Evolutionary conservation across 1,140 invertebrate genomes (phyloP), one percentile per base, ranked within the genome.

Genomic region (Trachelipus rathkii): DNA sequence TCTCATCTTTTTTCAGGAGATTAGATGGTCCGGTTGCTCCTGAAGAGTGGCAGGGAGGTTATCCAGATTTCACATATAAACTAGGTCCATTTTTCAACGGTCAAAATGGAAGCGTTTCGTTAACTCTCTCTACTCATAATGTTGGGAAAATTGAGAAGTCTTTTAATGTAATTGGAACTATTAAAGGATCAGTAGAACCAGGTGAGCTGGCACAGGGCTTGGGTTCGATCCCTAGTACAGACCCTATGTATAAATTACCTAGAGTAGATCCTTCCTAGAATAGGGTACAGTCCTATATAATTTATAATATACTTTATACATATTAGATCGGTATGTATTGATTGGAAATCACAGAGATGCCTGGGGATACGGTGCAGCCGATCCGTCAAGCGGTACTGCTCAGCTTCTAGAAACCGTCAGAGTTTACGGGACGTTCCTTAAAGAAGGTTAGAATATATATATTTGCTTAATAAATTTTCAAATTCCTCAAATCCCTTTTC

Each of bases 311-410:
- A 13, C 21, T 11, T 11, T 23, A 10, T 23, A 71, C 69, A 0
- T 23, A 23, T 19, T 66, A 79, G 78, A 80, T 24, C 73, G 79
- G 6, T 89, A 88, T 81, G 85, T 89, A 15, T 82, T 90, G 23
- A 79, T 90, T 11, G 89, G 89, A 4, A 88, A 88, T 78, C 89
- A 90, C 78, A 84, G 88, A 72, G 89, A 90, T 84, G 86, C 89
- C 33, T 89, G 88, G 88, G 85, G 85, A 9, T 88, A 85, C 79
- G 88, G 88, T 33, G 86, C 87, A 10, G 80, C 88, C 15, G 89
- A 90, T 82, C 87, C 88, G 87, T 84, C 85, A 87, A 74, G 80
- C 44, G 87, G 87, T 6, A 87, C 87, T 5, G 88, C 88, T 0
- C 84, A 84, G 9, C 77, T 89, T 46, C 82, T 87, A 6, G 82